A percentile compares a stretch with the other conserved stretches of the same genome.
Conservation (phyloP, 23 tunicate species). For the Trididemnum nubilum region DNA sequence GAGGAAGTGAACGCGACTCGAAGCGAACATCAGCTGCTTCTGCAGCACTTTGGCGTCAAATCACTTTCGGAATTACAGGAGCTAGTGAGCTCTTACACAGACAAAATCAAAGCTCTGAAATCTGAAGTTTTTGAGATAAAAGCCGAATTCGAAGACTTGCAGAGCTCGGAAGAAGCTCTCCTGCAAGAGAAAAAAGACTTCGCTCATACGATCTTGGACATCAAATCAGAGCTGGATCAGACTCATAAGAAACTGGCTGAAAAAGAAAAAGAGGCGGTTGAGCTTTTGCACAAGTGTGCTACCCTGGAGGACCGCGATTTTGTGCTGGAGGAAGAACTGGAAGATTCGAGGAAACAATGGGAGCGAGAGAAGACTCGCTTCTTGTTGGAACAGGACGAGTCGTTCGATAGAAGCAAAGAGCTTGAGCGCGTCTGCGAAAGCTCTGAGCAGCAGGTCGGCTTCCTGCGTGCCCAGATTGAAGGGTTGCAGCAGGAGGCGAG, state of each 20-base stretch:
- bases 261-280: neutral
- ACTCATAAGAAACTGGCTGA: neutral
- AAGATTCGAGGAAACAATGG: slow-evolving; percentile 26
- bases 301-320: neutral
- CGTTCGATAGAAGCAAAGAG: neutral
- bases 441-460: neutral
- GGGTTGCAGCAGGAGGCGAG: neutral
- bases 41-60: slow-evolving; percentile 53
- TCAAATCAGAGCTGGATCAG: slow-evolving; percentile 21
- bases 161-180: neutral
- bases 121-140: slow-evolving; percentile 13
- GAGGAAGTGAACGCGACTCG: slow-evolving; percentile 50
- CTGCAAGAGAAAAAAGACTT: slow-evolving; percentile 1
- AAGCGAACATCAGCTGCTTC: slow-evolving; percentile 33
- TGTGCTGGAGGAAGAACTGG: slow-evolving; percentile 35
- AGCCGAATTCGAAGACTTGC: slow-evolving; percentile 17
- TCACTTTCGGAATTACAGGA: slow-evolving; percentile 37
- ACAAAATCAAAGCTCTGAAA: slow-evolving; percentile 59
- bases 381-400: slow-evolving; percentile 15
- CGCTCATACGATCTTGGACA: neutral
- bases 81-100: slow-evolving; percentile 51
- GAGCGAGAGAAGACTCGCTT: slow-evolving; percentile 45
- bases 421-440: neutral
- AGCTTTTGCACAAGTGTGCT: slow-evolving; percentile 19
- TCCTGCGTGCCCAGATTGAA: neutral